Evolutionary conservation across 1,140 invertebrate species (phyloP), one percentile per base, ranked within the genome.

Genomic region (Drosophila dunni): DNA sequence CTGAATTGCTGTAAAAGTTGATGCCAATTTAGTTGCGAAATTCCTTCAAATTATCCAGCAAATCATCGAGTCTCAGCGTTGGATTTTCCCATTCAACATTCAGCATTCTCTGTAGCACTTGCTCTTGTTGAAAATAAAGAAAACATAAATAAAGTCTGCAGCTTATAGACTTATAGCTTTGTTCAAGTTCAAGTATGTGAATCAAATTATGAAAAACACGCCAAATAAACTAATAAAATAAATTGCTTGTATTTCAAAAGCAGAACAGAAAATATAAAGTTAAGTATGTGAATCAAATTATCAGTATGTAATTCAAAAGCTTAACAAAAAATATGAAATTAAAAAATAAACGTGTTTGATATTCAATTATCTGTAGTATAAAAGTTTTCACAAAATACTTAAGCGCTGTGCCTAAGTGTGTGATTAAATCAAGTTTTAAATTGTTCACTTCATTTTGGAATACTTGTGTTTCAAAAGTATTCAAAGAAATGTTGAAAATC

Each of bases 21-120:
- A 57, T 58, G 53, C 51, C 40, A 64, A 40, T 40, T 63, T 63
- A 40, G 20, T 5, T 15, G 8, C 33, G 42, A 65, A 36, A 54
- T 40, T 50, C 50, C 40, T 34, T 13, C 53, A 58, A 66, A 58
- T 57, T 66, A 58, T 29, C 53, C 33, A 29, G 11, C 15, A 46
- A 10, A 36, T 11, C 20, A 51, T n/a, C 8, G n/a, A 17, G 33
- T 34, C 50, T 53, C 15, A 15, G n/a, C 50, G 15, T 34, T 53
- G 13, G n/a, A 4, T 42, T 42, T 42, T 42, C 40, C 1, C 40
- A 7, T n/a, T 20, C 10, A 42, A n/a, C 40, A n/a, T 42, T 1
- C 40, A 42, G n/a, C 11, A 10, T 42, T 11, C 40, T 7, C 4
- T 10, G n/a, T 5, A 1, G 40, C 40, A 36, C 33, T 36, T 56